phyloP scores from a whole-genome alignment of 2,888 invertebrate species.

The Scrobipalpa atriplicella region DNA sequence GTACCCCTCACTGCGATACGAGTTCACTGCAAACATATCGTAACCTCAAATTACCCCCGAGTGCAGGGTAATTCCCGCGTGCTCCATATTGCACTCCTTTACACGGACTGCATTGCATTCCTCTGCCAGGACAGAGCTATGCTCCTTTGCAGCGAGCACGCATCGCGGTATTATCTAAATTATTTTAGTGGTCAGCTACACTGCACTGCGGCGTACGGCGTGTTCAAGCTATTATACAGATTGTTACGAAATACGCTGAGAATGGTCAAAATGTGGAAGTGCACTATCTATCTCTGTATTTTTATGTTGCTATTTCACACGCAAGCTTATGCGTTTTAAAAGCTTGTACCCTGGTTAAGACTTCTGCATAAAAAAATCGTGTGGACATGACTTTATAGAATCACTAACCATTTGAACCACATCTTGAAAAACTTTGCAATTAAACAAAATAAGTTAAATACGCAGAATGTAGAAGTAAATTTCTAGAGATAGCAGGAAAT shows the following conservation, averaged over 20 bases:
- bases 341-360: too few species aligned
- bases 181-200: conserved; percentile 37
- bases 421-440: too few species aligned
- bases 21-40: neutral
- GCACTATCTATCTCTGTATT: too few species aligned
- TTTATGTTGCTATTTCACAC: too few species aligned
- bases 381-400: too few species aligned
- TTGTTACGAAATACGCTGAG: neutral
- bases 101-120: neutral
- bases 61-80: neutral
- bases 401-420: too few species aligned
- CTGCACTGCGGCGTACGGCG: conserved; percentile 29
- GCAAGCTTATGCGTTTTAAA: too few species aligned
- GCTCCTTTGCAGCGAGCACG: conserved; percentile 14
- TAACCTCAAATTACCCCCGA: conserved; percentile 13
- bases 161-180: conserved; percentile 33
- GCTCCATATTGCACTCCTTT: conserved; percentile 3
- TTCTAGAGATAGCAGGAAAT: neutral
- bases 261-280: neutral
- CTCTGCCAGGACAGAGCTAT: neutral
- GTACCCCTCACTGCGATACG: neutral
- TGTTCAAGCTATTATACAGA: neutral
- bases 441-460: too few species aligned
- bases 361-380: too few species aligned
- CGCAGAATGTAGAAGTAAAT: too few species aligned